A percentile compares a stretch with the other conserved stretches of the same genome.
phyloP scores from a whole-genome alignment of 2,797 vertebrate genomes.

The Takifugu rubripes region DNA sequence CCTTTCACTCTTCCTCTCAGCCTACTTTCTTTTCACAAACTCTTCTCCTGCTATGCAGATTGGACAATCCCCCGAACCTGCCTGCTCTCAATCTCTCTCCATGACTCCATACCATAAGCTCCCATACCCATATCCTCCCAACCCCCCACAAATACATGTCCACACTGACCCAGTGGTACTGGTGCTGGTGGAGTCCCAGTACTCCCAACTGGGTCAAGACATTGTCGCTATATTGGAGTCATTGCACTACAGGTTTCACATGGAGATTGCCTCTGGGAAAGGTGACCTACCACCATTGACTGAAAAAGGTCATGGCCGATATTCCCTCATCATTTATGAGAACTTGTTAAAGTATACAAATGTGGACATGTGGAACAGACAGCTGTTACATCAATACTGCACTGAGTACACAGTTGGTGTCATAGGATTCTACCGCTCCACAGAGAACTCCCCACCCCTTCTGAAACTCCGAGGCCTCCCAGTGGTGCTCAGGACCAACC shows the following conservation, averaged over 20 bases:
- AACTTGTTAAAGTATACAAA: conserved; percentile 93
- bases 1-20: conserved; percentile 88
- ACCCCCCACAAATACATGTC: conserved; percentile 79
- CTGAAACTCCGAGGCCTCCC: conserved; percentile 86
- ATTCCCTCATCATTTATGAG: conserved; percentile 90
- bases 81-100: conserved; percentile 83
- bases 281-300: conserved; percentile 93
- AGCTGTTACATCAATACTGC: conserved; percentile 96
- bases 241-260: conserved; percentile 88
- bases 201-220: conserved; percentile 95
- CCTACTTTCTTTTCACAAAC: conserved; percentile 91
- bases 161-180: conserved; percentile 85
- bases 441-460: conserved; percentile 86
- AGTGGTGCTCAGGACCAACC: conserved; percentile 85
- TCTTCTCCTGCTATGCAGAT: conserved; percentile 89
- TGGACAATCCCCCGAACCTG: conserved; percentile 79
- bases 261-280: conserved; percentile 92
- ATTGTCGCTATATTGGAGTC: conserved; percentile 93
- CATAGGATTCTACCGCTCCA: conserved; percentile 95
- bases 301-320: conserved; percentile 87
- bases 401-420: conserved; percentile 94
- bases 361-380: conserved; percentile 93
- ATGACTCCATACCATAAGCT: conserved; percentile 82
- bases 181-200: conserved; percentile 95
- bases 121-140: conserved; percentile 84